Conservation (phyloP, 2,888 invertebrate species). For the Eilema sororculum region DNA sequence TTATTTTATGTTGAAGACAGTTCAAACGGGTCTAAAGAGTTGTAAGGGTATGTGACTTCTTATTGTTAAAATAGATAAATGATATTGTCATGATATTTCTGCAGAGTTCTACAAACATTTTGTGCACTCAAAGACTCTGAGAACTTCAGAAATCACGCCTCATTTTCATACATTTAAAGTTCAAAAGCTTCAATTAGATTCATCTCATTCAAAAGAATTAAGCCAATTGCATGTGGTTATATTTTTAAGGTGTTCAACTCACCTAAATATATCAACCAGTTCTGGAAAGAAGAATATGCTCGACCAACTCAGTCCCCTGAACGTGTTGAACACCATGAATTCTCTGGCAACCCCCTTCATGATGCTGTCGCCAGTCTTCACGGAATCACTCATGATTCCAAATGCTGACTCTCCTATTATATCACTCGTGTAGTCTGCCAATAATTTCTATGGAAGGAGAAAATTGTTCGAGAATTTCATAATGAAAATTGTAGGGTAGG, state of each 20-base stretch:
- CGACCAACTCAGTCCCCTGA: slow-evolving; percentile 58
- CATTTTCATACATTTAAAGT: too few species aligned
- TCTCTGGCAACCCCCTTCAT: slow-evolving; percentile 59
- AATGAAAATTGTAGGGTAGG: too few species aligned
- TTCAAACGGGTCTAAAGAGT: too few species aligned
- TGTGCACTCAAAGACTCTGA: too few species aligned
- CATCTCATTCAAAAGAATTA: background rate
- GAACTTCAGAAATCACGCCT: too few species aligned
- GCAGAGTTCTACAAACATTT: too few species aligned
- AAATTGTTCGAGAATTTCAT: background rate
- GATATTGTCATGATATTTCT: too few species aligned
- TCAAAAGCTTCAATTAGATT: background rate
- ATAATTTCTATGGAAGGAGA: slow-evolving; percentile 41
- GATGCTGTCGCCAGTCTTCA: slow-evolving; percentile 45
- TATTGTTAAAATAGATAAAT: too few species aligned
- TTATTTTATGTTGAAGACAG: too few species aligned
- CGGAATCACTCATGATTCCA: slow-evolving; percentile 57
- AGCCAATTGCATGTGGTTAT: too few species aligned
- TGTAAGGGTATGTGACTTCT: too few species aligned
- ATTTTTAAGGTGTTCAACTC: background rate
- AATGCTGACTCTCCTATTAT: slow-evolving; percentile 62
- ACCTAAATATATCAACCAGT: slow-evolving; percentile 60
- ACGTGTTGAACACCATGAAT: slow-evolving; percentile 55
- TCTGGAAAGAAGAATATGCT: slow-evolving; percentile 67
- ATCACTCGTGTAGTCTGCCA: slow-evolving; percentile 57